phyloP scores from a whole-genome alignment of 2,888 invertebrate genomes.

The Nemotelus pantherinus region DNA sequence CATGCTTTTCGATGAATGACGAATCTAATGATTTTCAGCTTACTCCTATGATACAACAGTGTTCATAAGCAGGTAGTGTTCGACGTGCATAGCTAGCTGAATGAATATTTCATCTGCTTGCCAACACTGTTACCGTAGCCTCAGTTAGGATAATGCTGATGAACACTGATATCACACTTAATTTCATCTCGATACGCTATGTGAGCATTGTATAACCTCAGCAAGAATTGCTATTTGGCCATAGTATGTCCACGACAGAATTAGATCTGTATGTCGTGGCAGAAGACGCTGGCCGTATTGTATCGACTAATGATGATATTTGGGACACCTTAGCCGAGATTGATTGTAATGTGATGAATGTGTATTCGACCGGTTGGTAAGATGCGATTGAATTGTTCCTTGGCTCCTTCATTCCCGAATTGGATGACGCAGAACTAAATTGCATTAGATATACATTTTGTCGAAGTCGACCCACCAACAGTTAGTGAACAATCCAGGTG shows the following conservation, averaged over 20 bases:
- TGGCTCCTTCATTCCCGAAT: too few relatives aligned
- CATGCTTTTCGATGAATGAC: too few relatives aligned
- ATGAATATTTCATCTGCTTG: too few relatives aligned
- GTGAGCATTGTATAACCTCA: neutral
- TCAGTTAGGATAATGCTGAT: neutral
- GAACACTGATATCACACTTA: conserved; percentile 1
- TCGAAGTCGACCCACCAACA: too few relatives aligned
- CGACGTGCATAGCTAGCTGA: too few relatives aligned
- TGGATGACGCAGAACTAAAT: too few relatives aligned
- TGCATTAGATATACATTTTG: too few relatives aligned
- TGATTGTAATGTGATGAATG: conserved; percentile 37
- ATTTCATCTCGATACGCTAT: neutral
- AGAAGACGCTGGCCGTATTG: neutral
- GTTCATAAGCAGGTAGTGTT: too few relatives aligned
- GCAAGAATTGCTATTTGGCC: neutral
- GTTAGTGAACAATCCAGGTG: neutral
- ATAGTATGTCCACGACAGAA: neutral
- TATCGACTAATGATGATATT: conserved; percentile 4
- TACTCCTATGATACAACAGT: too few relatives aligned
- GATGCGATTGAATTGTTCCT: too few relatives aligned
- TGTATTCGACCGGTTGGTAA: neutral
- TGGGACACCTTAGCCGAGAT: conserved; percentile 22
- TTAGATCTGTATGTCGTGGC: conserved; percentile 18
- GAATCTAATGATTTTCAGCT: too few relatives aligned
- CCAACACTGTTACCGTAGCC: neutral